Evolutionary conservation across 2,888 invertebrate species (phyloP), one percentile per base, ranked within the genome.

Genomic region (Prionchulus punctatus): DNA sequence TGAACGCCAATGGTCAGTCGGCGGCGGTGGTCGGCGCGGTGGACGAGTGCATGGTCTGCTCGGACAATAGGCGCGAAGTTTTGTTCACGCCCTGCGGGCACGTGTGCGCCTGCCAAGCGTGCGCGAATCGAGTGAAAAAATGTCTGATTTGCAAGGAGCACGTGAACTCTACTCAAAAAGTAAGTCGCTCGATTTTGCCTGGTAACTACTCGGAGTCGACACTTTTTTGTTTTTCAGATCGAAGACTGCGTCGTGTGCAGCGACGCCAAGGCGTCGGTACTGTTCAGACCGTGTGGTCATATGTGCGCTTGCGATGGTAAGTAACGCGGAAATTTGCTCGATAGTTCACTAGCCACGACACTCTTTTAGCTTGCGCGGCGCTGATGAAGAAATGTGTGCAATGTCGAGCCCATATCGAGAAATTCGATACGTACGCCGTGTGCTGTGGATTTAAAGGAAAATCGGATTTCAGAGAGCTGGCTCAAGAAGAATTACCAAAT

Each of bases 311-410:
- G 89, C 77, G 84, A 84, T 63, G 80, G 82, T 74, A 62, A 66
- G n/a, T n/a, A n/a, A n/a, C n/a, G n/a, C n/a, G n/a, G n/a, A n/a
- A n/a, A n/a, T n/a, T n/a, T n/a, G n/a, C n/a, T n/a, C 12, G 21
- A 53, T 4, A 2, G 28, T 7, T 28, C 15, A 23, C 23, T 21
- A 21, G 26, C 7, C 15, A 45, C 18, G 4, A 54, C 21, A 27
- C 7, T 23, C n/a, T 30, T 47, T 42, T 58, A 59, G 65, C 63
- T 65, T 94, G 92, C 76, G 86, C 90, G 60, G 82, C 84, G 62
- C 80, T 92, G 66, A 91, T 94, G 90, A 91, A 91, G 78, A 92
- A 92, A 77, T 94, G 94, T 76, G 89, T 94, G 21, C 83, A 87
- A 72, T 94, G 94, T 74, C 82, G 91, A 66, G 81, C 85, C 51